Conservation (phyloP, 2,888 invertebrate genomes). For the Ormia ochracea region DNA sequence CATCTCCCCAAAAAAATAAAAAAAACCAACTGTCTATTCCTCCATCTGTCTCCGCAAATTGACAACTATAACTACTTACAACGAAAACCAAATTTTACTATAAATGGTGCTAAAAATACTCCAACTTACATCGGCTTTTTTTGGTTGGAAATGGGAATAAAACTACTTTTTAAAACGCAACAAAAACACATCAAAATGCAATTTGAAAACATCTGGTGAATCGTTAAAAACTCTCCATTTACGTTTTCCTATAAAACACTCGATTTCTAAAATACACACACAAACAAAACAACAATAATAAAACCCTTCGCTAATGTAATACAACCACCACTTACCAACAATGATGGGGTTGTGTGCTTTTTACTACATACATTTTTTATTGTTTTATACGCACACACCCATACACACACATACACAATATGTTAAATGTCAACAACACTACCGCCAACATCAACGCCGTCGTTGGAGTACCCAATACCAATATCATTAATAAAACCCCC, state of each 20-base stretch:
- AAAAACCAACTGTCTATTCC: constrained; percentile 28
- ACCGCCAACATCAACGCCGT: constrained; percentile 50
- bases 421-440: constrained; percentile 57
- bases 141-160: background rate
- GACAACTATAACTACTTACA: constrained; percentile 27
- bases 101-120: constrained; percentile 54
- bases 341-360: background rate
- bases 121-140: constrained; percentile 34
- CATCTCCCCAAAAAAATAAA: constrained; percentile 41
- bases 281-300: constrained; percentile 16
- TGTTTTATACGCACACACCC: background rate
- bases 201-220: constrained; percentile 66
- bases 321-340: background rate
- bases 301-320: constrained; percentile 15
- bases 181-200: constrained; percentile 68
- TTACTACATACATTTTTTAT: background rate
- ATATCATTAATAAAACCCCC: constrained; percentile 44
- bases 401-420: constrained; percentile 2
- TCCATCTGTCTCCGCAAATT: constrained; percentile 20
- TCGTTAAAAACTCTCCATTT: constrained; percentile 55
- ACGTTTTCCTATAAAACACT: constrained; percentile 40
- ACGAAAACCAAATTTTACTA: constrained; percentile 29
- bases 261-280: constrained; percentile 19
- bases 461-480: constrained; percentile 19
- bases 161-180: constrained; percentile 34